Evolutionary conservation across 2,113 vertebrate species (phyloP).

Genomic region (Marmota flaviventris): DNA sequence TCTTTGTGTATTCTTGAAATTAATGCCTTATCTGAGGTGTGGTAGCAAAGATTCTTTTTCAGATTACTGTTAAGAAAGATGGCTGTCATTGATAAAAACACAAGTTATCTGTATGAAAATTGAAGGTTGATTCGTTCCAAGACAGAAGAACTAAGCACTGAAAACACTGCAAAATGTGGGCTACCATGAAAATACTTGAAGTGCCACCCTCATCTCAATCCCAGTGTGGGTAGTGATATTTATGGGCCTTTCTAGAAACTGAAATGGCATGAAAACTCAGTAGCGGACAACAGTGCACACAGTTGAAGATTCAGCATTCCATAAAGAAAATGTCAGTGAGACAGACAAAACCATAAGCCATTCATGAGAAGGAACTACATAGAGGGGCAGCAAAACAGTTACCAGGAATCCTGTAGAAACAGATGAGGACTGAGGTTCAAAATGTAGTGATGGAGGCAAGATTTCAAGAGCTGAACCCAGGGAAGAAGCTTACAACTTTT

Average conservation of each 20-base stretch:
- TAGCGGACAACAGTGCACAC: fast-evolving
- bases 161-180: background rate
- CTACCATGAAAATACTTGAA: background rate
- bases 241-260: background rate
- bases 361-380: background rate
- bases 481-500: background rate
- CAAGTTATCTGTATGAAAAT: background rate
- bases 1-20: no score
- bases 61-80: background rate
- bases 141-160: background rate
- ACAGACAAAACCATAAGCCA: background rate
- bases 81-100: background rate
- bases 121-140: background rate
- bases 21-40: no score
- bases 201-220: background rate
- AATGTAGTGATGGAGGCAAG: background rate
- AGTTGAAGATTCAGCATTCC: background rate
- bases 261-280: background rate
- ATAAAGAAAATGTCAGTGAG: background rate
- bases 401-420: background rate
- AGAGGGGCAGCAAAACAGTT: background rate
- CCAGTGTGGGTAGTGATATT: background rate
- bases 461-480: background rate
- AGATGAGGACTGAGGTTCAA: background rate
- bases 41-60: background rate